Conservation (phyloP, 2,797 vertebrate genomes). For the Pampus argenteus region DNA sequence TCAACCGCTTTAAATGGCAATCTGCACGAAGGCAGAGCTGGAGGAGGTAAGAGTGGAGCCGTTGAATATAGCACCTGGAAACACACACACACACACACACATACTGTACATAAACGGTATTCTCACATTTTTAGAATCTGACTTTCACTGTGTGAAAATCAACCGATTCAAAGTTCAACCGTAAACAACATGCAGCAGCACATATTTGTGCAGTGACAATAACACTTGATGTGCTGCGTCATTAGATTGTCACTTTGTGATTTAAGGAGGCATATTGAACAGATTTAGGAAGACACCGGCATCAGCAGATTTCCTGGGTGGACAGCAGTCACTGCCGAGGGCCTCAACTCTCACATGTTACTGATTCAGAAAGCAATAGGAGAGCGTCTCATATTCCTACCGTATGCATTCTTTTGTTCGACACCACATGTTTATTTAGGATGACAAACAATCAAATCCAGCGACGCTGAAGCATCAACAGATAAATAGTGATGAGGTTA, state of each 20-base stretch:
- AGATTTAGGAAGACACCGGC: conserved; percentile 62
- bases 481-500: conserved; percentile 78
- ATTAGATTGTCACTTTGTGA: conserved; percentile 65
- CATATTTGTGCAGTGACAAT: conserved; percentile 52
- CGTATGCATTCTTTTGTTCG: conserved; percentile 67
- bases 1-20: conserved; percentile 81
- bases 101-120: conserved; percentile 2
- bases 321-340: conserved; percentile 37
- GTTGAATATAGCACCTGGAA: not conserved
- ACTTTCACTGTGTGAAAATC: conserved; percentile 26
- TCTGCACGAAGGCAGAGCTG: conserved; percentile 48
- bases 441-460: conserved; percentile 67
- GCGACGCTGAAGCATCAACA: conserved; percentile 56
- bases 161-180: conserved; percentile 20
- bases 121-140: not conserved
- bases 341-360: conserved; percentile 57
- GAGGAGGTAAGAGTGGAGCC: conserved; percentile 42
- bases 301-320: conserved; percentile 75
- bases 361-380: conserved; percentile 57
- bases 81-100: conserved; percentile 3
- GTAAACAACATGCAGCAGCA: conserved; percentile 54
- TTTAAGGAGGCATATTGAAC: conserved; percentile 73
- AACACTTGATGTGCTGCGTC: conserved; percentile 58
- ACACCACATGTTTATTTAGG: conserved; percentile 71
- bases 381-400: conserved; percentile 58